A percentile compares a stretch with the other conserved stretches of the same genome.
phyloP scores from a whole-genome alignment of 2,797 vertebrate genomes.

The Sebastes umbrosus region DNA sequence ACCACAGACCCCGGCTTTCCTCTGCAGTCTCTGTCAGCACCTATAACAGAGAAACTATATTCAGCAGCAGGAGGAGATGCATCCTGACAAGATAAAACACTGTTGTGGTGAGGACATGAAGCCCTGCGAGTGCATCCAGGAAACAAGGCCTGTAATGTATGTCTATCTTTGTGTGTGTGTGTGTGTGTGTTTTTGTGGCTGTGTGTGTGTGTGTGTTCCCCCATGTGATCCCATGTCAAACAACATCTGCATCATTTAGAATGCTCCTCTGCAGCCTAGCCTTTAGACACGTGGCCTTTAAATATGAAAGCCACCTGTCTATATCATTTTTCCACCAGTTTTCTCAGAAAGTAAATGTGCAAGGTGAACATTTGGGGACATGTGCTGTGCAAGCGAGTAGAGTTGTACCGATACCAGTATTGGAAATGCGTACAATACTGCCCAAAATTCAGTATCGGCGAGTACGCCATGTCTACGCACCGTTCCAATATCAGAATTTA shows the following conservation, averaged over 20 bases:
- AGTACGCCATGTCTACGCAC: no score
- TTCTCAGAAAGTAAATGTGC: not conserved
- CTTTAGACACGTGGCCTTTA: slow-evolving; percentile 17
- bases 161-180: not conserved
- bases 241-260: slow-evolving; percentile 41
- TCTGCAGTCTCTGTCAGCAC: slow-evolving; percentile 37
- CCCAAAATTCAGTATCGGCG: no score
- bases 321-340: not conserved
- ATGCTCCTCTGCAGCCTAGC: slow-evolving; percentile 2
- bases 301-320: slow-evolving; percentile 17
- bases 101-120: slow-evolving; percentile 51
- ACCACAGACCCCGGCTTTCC: not conserved
- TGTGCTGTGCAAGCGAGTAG: not conserved
- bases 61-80: slow-evolving; percentile 65
- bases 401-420: no score
- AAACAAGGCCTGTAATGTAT: slow-evolving; percentile 4
- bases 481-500: no score
- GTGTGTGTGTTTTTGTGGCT: not conserved
- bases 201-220: slow-evolving; percentile 1
- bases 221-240: slow-evolving; percentile 31
- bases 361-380: not conserved
- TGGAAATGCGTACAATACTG: no score
- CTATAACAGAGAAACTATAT: slow-evolving; percentile 42
- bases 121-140: slow-evolving; percentile 34
- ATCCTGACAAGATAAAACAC: slow-evolving; percentile 70